These are phyloP conservation scores for Acipenser transmontanus DNA, from an alignment of 2,797 vertebrate genomes.

Conservation along the genomic window DNA sequence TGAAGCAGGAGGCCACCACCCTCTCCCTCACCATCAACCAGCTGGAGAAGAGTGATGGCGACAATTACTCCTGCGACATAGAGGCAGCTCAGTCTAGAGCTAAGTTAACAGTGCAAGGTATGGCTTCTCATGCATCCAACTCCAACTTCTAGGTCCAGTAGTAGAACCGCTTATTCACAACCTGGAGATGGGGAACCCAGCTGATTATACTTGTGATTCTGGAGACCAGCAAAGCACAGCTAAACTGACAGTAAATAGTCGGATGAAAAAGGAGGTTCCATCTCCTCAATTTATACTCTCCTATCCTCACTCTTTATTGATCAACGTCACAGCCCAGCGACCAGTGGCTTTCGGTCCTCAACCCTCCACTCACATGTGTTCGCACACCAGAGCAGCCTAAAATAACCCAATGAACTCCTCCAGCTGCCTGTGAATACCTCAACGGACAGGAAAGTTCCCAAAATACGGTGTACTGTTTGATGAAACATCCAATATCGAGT, in stretches of 20 bases:
- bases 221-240: slow-evolving; percentile 59
- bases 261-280: slow-evolving; percentile 14
- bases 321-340: slow-evolving; percentile 58
- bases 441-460: too few relatives aligned
- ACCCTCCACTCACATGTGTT: not conserved
- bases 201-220: slow-evolving; percentile 43
- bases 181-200: slow-evolving; percentile 52
- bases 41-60: slow-evolving; percentile 73
- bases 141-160: slow-evolving; percentile 31
- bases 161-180: slow-evolving; percentile 59
- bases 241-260: slow-evolving; percentile 44
- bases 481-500: too few relatives aligned
- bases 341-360: slow-evolving; percentile 37
- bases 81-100: slow-evolving; percentile 73
- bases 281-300: slow-evolving; percentile 4
- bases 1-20: slow-evolving; percentile 60
- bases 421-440: too few relatives aligned
- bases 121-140: slow-evolving; percentile 16
- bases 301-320: slow-evolving; percentile 31
- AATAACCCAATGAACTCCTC: too few relatives aligned
- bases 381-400: not conserved
- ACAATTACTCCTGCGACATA: slow-evolving; percentile 80
- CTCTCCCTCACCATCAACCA: slow-evolving; percentile 70
- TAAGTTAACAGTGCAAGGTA: slow-evolving; percentile 78
- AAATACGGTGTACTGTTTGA: too few relatives aligned